Conservation (phyloP, 2,797 vertebrate species). For the Tarsius wallacei region DNA sequence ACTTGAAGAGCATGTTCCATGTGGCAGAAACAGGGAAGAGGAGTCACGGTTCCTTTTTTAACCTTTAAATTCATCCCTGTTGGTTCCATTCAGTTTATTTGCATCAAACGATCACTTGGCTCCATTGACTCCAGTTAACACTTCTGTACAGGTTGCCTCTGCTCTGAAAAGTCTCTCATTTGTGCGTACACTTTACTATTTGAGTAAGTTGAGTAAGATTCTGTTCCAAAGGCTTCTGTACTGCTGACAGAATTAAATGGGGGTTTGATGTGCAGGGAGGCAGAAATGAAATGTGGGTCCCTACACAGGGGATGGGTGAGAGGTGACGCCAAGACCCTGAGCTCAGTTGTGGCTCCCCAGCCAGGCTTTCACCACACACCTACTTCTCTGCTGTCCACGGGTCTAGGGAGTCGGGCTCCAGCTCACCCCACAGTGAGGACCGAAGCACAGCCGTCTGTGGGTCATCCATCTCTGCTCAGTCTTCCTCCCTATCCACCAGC, state of each 20-base stretch:
- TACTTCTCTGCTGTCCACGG: neutral
- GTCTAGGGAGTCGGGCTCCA: neutral
- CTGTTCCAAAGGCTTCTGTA: slow-evolving; percentile 75
- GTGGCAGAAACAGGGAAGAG: slow-evolving; percentile 51
- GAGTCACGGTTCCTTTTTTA: slow-evolving; percentile 66
- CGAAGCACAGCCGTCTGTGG: slow-evolving; percentile 32
- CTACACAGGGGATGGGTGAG: neutral
- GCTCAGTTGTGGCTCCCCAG: neutral
- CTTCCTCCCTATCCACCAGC: neutral
- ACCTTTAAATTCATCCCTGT: slow-evolving; percentile 65
- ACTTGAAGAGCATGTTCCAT: slow-evolving; percentile 56
- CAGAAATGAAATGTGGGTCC: slow-evolving; percentile 30
- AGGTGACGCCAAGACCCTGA: neutral
- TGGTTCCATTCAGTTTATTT: slow-evolving; percentile 82
- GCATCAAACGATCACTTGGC: slow-evolving; percentile 80
- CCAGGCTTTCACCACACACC: neutral
- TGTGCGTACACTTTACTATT: slow-evolving; percentile 78
- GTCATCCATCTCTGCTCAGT: neutral
- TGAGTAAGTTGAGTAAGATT: slow-evolving; percentile 76
- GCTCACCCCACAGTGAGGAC: neutral
- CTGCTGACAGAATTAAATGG: slow-evolving; percentile 69
- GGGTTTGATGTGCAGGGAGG: slow-evolving; percentile 23
- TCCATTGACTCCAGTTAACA: slow-evolving; percentile 84
- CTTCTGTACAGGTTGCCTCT: slow-evolving; percentile 79
- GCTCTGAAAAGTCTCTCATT: slow-evolving; percentile 82